Conservation (phyloP, 2,113 vertebrate species). For the Catharus minimus region DNA sequence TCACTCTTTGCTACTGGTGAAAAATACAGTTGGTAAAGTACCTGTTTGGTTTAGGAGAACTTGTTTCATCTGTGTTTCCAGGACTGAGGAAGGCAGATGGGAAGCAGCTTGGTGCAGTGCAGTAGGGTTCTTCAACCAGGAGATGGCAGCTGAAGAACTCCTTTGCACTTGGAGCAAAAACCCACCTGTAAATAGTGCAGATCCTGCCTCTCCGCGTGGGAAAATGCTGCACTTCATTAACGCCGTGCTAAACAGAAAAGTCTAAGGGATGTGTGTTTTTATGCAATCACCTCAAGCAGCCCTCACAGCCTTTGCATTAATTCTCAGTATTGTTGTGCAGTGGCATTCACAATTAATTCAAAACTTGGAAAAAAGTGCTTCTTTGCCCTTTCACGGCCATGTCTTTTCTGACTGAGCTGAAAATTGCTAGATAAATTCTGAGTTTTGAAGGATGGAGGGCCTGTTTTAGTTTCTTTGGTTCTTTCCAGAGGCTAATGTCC, state of each 20-base stretch:
- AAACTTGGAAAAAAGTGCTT: conserved; percentile 25
- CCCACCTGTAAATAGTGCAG: not conserved
- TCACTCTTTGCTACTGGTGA: not conserved
- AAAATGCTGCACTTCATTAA: conserved; percentile 40
- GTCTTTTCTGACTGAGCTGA: conserved; percentile 15
- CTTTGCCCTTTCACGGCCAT: conserved; percentile 12
- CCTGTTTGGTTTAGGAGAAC: not conserved
- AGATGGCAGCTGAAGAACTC: conserved; percentile 66
- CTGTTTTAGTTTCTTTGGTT: not conserved
- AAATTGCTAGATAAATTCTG: not conserved
- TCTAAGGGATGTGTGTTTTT: not conserved
- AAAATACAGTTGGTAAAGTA: not conserved
- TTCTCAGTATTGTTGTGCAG: not conserved
- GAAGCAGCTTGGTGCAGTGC: not conserved
- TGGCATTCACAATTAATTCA: conserved; percentile 21
- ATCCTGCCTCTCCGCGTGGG: not conserved
- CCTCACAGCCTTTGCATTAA: not conserved
- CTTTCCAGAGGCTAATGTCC: not conserved
- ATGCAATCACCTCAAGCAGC: not conserved
- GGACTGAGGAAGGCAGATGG: not conserved
- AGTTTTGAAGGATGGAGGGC: not conserved
- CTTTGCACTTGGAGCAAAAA: not conserved
- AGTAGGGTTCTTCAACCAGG: conserved; percentile 23
- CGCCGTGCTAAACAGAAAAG: conserved; percentile 6
- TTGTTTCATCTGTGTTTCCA: not conserved